Base-by-base conservation (phyloP, 2,888 invertebrate genomes). In the Oscheius sp. region DNA sequence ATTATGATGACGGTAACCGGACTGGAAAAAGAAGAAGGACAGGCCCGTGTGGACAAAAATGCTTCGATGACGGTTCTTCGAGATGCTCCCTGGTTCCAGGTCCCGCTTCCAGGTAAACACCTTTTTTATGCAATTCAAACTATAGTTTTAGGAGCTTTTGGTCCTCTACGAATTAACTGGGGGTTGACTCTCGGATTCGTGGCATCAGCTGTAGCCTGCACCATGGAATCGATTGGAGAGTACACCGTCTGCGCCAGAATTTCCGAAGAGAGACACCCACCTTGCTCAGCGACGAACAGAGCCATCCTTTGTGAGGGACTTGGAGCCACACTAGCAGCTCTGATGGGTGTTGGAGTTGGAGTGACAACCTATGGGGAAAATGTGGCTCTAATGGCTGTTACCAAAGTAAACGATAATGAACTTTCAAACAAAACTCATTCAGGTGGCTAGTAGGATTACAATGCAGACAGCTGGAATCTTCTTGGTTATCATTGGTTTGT, bases 321-420 rank as follows among this genome's bases (percentile, higher is more conserved):
- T 42, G 84, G 84, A 9, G 74, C 78, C 35, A 73, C 79, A 47
- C 70, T 85, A 7, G 81, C 84, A 10, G 84, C 84, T 2, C 70
- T 79, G 10, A 78, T 85, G 74, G 86, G 86, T 13, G 76, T 83
- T 35, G 83, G 86, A 0, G 79, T 84, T 1, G 86, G 86, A 37
- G 80, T 86, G n/a, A 86, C 86, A 11, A 86, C 85, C 1, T 86
- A 86, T 72, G 76, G 83, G 2, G 85, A 85, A 74, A 84, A 84
- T 50, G 79, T 85, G n/a, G 85, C 85, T 2, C 78, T 84, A 7
- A 85, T 85, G 76, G 79, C 79, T 21, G 76, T 86, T 9, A 85
- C 85, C 1, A 75, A 79, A 50, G 77, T 76, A 37, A 37, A 11
- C 3, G 4, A 21, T 10, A 11, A 32, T 33, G 7, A 63, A 47